Evolutionary conservation across 1,140 invertebrate genomes (phyloP).

Genomic region (Trinorchestia longiramus): DNA sequence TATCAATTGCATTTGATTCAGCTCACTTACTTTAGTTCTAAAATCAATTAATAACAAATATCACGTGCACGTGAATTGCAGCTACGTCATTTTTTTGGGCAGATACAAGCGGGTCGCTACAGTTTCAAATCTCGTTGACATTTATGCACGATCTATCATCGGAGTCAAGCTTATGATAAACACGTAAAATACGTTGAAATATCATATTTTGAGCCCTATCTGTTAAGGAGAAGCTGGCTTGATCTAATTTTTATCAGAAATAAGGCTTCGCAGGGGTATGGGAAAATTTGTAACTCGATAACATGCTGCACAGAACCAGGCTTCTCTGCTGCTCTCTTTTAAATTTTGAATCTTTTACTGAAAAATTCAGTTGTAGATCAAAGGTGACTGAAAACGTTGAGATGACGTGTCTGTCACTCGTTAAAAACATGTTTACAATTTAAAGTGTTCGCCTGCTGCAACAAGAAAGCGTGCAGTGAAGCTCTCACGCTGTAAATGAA

Average conservation of each 20-base stretch:
- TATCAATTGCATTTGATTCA: too few relatives aligned
- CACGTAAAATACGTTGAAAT: not conserved
- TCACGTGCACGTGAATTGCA: not conserved
- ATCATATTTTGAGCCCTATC: not conserved
- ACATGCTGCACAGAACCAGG: not conserved
- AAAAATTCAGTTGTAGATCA: not conserved
- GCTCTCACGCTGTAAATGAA: too few relatives aligned
- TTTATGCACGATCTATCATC: not conserved
- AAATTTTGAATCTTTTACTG: not conserved
- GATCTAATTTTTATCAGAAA: not conserved
- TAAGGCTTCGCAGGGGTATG: not conserved
- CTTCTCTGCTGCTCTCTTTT: not conserved
- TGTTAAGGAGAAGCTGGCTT: not conserved
- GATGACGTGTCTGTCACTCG: not conserved
- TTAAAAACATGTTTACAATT: too few relatives aligned
- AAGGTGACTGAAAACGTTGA: not conserved
- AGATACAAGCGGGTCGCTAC: not conserved
- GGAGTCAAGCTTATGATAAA: not conserved
- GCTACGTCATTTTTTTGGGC: not conserved
- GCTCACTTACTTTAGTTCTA: too few relatives aligned
- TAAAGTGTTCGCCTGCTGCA: too few relatives aligned
- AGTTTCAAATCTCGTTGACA: not conserved
- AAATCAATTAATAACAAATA: too few relatives aligned
- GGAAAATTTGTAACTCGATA: not conserved
- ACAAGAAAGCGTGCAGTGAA: too few relatives aligned